Evolutionary conservation across 2,797 vertebrate species (phyloP).

Genomic region (Eutrigla gurnardus): DNA sequence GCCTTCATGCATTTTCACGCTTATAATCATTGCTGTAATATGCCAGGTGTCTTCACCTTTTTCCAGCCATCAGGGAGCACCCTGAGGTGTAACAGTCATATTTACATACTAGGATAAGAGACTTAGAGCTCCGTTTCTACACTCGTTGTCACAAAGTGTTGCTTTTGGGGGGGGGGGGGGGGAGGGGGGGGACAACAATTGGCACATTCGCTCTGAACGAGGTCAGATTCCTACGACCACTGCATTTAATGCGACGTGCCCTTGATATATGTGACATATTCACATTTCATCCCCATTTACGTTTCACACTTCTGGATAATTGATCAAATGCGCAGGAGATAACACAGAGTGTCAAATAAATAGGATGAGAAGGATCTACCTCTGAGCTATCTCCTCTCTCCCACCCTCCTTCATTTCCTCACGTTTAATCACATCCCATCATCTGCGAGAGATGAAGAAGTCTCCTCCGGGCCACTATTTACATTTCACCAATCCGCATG

Average conservation of each 20-base stretch:
- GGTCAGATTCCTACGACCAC: not conserved
- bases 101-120: conserved; percentile 60
- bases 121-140: conserved; percentile 24
- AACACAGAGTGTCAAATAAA: conserved; percentile 50
- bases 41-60: conserved; percentile 51
- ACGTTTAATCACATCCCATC: conserved; percentile 66
- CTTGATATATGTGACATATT: not conserved
- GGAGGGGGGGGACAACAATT: too few relatives aligned
- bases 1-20: conserved; percentile 55
- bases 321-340: conserved; percentile 52
- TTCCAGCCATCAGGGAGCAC: conserved; percentile 47
- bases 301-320: conserved; percentile 41
- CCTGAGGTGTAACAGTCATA: conserved; percentile 55
- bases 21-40: conserved; percentile 49
- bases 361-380: conserved; percentile 61
- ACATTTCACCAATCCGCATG: conserved; percentile 56
- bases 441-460: conserved; percentile 59
- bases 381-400: conserved; percentile 44
- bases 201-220: not conserved
- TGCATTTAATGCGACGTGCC: not conserved
- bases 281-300: conserved; percentile 20
- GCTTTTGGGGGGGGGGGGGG: too few relatives aligned
- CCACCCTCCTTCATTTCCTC: conserved; percentile 43
- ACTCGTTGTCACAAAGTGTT: not conserved
- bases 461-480: conserved; percentile 67